Conservation (phyloP, 2,797 vertebrate genomes). For the Manis javanica region DNA sequence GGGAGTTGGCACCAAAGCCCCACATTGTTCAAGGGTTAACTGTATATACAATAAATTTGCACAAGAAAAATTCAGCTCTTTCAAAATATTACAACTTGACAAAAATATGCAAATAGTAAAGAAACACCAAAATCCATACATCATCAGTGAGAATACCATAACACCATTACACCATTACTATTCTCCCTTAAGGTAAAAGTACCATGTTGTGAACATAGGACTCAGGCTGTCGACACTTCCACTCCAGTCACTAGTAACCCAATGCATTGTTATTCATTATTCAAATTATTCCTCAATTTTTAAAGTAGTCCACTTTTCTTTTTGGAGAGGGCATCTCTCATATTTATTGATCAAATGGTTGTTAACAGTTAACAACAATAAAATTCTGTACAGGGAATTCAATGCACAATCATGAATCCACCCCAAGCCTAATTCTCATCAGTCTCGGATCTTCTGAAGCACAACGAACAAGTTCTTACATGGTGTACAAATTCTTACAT, state of each 20-base stretch:
- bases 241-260: neutral
- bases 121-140: neutral
- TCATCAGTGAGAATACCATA: neutral
- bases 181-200: neutral
- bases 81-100: neutral
- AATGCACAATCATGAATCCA: too few relatives aligned
- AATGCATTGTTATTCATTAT: neutral
- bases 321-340: too few relatives aligned
- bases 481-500: too few relatives aligned
- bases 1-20: too few relatives aligned
- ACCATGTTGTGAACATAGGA: neutral
- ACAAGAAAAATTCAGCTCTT: neutral
- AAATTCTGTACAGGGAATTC: too few relatives aligned
- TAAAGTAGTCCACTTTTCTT: neutral
- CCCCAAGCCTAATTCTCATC: too few relatives aligned
- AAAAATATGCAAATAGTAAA: neutral
- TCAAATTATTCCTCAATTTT: neutral
- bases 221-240: neutral
- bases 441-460: too few relatives aligned
- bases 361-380: too few relatives aligned
- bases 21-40: too few relatives aligned
- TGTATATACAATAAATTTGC: neutral
- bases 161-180: neutral
- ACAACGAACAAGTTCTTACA: too few relatives aligned
- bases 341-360: too few relatives aligned